Conservation (phyloP, 2,888 invertebrate genomes). For the Volucella inanis region DNA sequence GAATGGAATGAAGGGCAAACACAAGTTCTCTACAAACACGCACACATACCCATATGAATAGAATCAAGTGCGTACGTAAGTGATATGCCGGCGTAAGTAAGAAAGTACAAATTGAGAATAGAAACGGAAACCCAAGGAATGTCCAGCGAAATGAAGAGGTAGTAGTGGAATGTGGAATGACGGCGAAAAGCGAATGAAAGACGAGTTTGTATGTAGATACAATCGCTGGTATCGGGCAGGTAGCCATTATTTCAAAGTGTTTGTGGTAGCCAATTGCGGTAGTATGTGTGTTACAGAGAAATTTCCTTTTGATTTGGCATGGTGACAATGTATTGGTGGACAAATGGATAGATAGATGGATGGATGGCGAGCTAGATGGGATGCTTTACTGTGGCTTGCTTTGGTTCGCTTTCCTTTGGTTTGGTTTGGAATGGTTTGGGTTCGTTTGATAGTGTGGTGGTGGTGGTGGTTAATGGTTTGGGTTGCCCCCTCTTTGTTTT, state of each 20-base stretch:
- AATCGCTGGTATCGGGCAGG: conserved; percentile 15
- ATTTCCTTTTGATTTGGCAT: conserved; percentile 33
- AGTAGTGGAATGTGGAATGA: conserved; percentile 42
- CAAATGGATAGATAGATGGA: background rate
- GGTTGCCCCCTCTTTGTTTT: conserved; percentile 51
- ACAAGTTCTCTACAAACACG: conserved; percentile 17
- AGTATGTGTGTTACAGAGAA: conserved; percentile 58
- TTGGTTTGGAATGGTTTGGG: no score
- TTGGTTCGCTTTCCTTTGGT: no score
- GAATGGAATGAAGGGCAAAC: conserved; percentile 52
- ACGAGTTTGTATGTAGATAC: background rate
- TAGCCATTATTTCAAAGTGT: conserved; percentile 18
- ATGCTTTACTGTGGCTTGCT: no score
- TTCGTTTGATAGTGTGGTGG: no score
- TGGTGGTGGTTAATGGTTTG: conserved; percentile 4
- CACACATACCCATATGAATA: background rate
- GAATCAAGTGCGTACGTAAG: no score
- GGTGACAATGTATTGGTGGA: conserved; percentile 17
- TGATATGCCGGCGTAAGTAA: no score
- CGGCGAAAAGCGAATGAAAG: conserved; percentile 5
- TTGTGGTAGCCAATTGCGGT: background rate
- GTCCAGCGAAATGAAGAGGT: conserved; percentile 27
- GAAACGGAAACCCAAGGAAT: conserved; percentile 44
- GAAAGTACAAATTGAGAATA: background rate
- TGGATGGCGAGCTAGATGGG: no score